Evolutionary conservation across 2,797 vertebrate genomes (phyloP).

Genomic region (Pempheris klunzingeri): DNA sequence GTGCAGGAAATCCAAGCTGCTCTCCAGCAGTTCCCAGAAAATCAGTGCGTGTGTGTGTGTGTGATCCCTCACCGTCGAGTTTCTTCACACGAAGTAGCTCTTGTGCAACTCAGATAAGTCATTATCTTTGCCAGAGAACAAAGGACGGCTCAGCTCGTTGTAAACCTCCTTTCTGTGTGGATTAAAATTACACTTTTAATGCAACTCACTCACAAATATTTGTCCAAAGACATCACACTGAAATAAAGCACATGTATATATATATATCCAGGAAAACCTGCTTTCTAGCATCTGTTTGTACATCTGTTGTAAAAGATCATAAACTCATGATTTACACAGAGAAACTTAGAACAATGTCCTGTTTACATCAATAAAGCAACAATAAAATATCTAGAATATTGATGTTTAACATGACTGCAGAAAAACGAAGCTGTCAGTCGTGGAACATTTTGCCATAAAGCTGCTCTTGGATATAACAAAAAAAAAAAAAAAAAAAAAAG

Average conservation of each 20-base stretch:
- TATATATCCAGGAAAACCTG: background rate
- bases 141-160: background rate
- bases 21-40: no score
- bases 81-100: background rate
- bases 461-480: background rate
- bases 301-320: background rate
- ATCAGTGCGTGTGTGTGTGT: no score
- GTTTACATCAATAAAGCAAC: background rate
- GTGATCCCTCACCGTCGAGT: background rate
- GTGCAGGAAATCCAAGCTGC: background rate
- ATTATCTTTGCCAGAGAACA: slow-evolving; percentile 11
- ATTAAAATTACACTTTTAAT: background rate
- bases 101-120: slow-evolving; percentile 5
- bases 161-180: background rate
- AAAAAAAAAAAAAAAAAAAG: background rate
- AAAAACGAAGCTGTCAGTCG: background rate
- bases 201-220: background rate
- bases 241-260: background rate
- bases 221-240: background rate
- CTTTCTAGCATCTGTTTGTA: background rate
- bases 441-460: background rate
- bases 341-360: background rate
- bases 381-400: no score
- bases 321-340: no score
- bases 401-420: background rate